Evolutionary conservation across 2,797 vertebrate genomes (phyloP).

Genomic region (Natrix natrix): DNA sequence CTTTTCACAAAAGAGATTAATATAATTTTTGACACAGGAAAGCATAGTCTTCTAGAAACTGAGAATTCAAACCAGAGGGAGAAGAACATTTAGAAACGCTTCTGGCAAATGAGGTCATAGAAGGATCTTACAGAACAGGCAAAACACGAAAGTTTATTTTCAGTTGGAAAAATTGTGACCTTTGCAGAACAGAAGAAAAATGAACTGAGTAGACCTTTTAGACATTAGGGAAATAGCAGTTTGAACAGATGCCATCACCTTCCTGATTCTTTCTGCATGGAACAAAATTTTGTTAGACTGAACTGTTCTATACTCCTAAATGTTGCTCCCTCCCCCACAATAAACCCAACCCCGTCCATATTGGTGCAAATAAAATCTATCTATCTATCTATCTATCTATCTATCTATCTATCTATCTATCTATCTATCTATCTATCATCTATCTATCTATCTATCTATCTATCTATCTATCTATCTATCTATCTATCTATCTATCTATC

Average conservation of each 20-base stretch:
- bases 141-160: not conserved
- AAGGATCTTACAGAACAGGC: not conserved
- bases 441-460: no score
- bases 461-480: no score
- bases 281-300: not conserved
- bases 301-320: not conserved
- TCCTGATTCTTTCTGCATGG: not conserved
- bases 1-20: not conserved
- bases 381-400: no score
- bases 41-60: not conserved
- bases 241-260: not conserved
- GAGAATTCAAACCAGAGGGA: not conserved
- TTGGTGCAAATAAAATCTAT: not conserved
- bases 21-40: not conserved
- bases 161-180: not conserved
- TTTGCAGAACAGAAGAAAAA: conserved; percentile 13
- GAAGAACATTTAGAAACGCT: not conserved
- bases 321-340: not conserved
- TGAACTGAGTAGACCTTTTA: not conserved
- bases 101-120: not conserved
- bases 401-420: not conserved
- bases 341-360: not conserved
- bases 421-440: no score
- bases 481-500: no score
- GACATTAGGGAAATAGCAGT: conserved; percentile 10